phyloP scores from a whole-genome alignment of 2,888 invertebrate species.

The Nephrotoma guestfalica region DNA sequence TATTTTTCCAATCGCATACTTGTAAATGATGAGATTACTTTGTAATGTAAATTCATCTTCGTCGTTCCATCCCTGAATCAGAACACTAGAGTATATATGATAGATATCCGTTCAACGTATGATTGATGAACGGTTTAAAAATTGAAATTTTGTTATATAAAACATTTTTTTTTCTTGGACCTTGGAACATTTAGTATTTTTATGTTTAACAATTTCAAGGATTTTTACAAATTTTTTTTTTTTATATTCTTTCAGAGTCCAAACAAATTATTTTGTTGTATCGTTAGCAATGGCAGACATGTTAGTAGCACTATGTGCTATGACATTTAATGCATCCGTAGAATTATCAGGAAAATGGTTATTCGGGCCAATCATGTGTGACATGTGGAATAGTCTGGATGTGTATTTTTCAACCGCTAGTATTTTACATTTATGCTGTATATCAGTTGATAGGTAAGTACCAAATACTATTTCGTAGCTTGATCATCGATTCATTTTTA shows the following conservation, averaged over 20 bases:
- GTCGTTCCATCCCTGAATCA: no score
- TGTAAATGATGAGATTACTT: no score
- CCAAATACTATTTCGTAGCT: slow-evolving; percentile 10
- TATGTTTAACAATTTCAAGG: no score
- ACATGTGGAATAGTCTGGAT: slow-evolving; percentile 87
- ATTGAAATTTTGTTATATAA: no score
- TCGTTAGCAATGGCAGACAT: slow-evolving; percentile 89
- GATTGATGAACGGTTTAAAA: no score
- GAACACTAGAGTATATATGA: no score
- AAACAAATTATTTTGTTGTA: slow-evolving; percentile 93
- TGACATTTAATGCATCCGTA: slow-evolving; percentile 87
- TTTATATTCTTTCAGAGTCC: slow-evolving; percentile 41
- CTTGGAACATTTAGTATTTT: no score
- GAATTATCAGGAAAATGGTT: slow-evolving; percentile 75
- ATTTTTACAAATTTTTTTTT: not conserved
- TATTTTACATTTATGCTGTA: slow-evolving; percentile 86
- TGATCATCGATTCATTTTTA: not conserved
- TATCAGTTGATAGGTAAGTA: slow-evolving; percentile 60
- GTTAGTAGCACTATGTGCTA: slow-evolving; percentile 79
- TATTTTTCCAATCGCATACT: no score
- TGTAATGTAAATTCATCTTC: no score
- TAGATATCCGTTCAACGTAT: no score
- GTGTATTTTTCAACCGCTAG: slow-evolving; percentile 88
- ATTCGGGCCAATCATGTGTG: slow-evolving; percentile 81
- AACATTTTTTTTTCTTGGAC: no score